These are phyloP conservation scores for Diplazon laetatorius DNA, from an alignment of 2,888 invertebrate species.

Conservation along the genomic window DNA sequence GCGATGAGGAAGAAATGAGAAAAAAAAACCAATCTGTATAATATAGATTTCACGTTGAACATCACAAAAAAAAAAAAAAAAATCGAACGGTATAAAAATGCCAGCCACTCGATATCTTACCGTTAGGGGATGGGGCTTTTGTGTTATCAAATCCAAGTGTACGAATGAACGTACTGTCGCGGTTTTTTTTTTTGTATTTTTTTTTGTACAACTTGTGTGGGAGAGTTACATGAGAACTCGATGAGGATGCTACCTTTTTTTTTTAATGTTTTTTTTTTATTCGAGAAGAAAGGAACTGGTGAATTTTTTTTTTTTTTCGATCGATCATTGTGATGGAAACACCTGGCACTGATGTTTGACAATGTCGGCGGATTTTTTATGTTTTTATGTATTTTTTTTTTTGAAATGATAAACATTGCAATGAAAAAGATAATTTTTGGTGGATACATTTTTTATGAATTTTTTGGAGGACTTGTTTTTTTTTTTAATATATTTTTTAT, in stretches of 20 bases:
- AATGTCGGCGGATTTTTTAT: not conserved
- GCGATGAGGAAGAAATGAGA: not conserved
- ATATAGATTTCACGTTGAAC: conserved; percentile 31
- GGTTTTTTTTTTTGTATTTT: no score
- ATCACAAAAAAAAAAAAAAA: no score
- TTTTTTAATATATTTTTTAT: no score
- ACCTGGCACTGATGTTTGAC: conserved; percentile 5
- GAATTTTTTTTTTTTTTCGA: not conserved
- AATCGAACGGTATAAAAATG: conserved; percentile 68
- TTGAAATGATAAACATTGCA: no score
- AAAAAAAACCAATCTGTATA: conserved; percentile 29
- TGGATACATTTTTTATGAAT: no score
- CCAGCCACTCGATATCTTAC: conserved; percentile 78
- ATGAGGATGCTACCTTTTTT: conserved; percentile 6
- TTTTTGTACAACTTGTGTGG: conserved; percentile 68
- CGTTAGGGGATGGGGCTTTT: conserved; percentile 77
- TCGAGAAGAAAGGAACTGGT: not conserved
- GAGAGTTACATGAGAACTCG: conserved; percentile 50
- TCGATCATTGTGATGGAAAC: not conserved
- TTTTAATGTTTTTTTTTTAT: not conserved
- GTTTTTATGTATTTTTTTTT: not conserved
- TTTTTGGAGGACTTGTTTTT: no score
- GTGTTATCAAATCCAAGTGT: conserved; percentile 68
- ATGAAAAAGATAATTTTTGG: no score
- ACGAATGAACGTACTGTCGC: conserved; percentile 63